Evolutionary conservation across 1,140 invertebrate genomes (phyloP), one percentile per base, ranked within the genome.

Genomic region (Eueides isabella): DNA sequence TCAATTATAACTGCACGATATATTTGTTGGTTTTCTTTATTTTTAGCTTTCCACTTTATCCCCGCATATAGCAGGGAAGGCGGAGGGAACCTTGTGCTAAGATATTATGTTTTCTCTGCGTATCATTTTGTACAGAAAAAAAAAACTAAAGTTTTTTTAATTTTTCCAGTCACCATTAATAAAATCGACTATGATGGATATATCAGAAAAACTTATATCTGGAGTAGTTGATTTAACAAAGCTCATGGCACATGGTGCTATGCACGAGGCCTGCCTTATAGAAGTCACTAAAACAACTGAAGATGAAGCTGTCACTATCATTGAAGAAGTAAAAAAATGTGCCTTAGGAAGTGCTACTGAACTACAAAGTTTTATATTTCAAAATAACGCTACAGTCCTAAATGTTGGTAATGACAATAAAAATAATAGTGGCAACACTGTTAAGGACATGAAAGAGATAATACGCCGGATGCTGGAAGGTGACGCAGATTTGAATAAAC

Each of bases 241-340:
- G 71, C 71, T 87, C 2, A 87, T 92, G 85, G 89, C 89, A 1
- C 91, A 91, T 30, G 89, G 91, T 0, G 89, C 91, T 0, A 91
- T 91, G 89, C 91, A 91, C 31, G 89, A 92, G 80, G 91, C 89
- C 2, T 92, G 91, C 61, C 87, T 92, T 14, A 90, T 92, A 61
- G 91, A 92, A 84, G 91, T 91, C 2, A 82, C 91, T 16, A 91
- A 82, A 69, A 78, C 82, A 6, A 80, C 85, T 14, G 87, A 92
- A 81, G 87, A 91, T 4, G 89, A 91, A 74, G 89, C 88, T 1
- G 75, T 86, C 11, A 63, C 77, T 30, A 61, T 92, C 7, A 44
- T 92, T 0, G 77, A 76, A 29, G 67, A 83, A 31, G 79, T 91
- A 0, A 82, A 74, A 71, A 76, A 79, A 9, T 92, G 90, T 33